Evolutionary conservation across 2,113 vertebrate species (phyloP), one percentile per base, ranked within the genome.

Genomic region (Fregetta grallaria): DNA sequence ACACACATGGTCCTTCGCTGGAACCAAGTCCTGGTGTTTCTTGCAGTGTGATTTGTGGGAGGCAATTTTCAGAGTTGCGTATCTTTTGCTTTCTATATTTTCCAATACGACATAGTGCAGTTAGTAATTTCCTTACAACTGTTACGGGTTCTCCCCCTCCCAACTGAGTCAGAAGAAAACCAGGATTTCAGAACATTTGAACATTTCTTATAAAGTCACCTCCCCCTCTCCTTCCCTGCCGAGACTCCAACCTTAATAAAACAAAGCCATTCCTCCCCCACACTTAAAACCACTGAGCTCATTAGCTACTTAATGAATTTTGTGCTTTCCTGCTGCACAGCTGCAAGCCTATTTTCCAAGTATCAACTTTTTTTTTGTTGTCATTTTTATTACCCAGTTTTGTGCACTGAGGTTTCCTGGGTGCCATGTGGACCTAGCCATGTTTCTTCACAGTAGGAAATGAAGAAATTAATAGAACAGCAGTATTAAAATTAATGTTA

Each of bases 271-370:
- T 91, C 52, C 82, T 79, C 42, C 27, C 11, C 4, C 42, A 56
- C 61, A 85, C 17, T 91, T 78, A 78, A 91, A 81, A 79, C 19
- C 14, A 78, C 30, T 1, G 3, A 94, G 17, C 34, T 93, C 40
- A 86, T 75, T 76, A 92, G 72, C 58, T 90, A 52, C 53, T 66
- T 83, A 66, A 91, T 90, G 47, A 91, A 55, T 88, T 83, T 82
- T 52, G 42, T 88, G 40, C 19, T 58, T 96, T 79, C 62, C 55
- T 62, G 42, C 63, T 76, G 71, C 66, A 78, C 56, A 77, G 53
- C 49, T 63, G 30, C 53, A 95, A 86, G 71, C 27, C 45, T 73
- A 30, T 90, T 88, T 79, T 82, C 26, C 11, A 44, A 56, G 14
- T 47, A 52, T n/a, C 32, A 85, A 44, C 27, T 42, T 34, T 38